Base-by-base conservation (phyloP, 1,140 invertebrate genomes). In the Drosophila hydei region DNA sequence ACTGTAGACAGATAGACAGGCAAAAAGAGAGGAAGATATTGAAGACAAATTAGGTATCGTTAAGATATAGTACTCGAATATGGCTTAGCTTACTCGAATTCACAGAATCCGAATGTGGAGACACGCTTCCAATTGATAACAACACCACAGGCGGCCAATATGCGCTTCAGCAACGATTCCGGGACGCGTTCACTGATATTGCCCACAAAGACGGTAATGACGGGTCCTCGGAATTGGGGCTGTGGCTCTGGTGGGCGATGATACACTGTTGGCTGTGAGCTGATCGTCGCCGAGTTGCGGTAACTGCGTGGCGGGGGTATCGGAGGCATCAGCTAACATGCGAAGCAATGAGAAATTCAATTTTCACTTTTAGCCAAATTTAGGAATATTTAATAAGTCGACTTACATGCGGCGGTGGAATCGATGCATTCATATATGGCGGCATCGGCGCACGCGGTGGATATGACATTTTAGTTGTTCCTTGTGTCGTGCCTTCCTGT, bases 81-180 rank as follows among this genome's bases (percentile, higher is more conserved):
- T 1, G 40, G 55, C 85, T 60, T 79, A 91, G 55, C 85, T 60
- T 79, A 91, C 90, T 92, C 91, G 45, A 91, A 98, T 93, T 99
- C 99, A 93, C 98, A 99, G 93, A 99, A 99, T 19, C 98, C 99
- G 93, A 99, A 99, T 8, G 97, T 98, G 92, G 99, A 98, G 7
- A 99, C 98, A 75, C 98, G 94, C 92, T 99, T 99, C 99, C 99
- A 99, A 77, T 96, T 97, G 2, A 98, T 92, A 19, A 99, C 97
- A 73, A 96, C 95, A 1, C 99, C 99, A 94, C 98, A 97, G 16
- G 96, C 95, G 43, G 94, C 95, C 48, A 99, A 93, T 85, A 99
- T 96, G 81, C 97, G 96, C 75, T 98, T 94, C 8, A 99, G 96
- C 96, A 99, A 97, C 8, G 96, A 94, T 92, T 99, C 98, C 0